Evolutionary conservation across 2,113 vertebrate genomes (phyloP).

Genomic region (Bambusicola thoracicus): DNA sequence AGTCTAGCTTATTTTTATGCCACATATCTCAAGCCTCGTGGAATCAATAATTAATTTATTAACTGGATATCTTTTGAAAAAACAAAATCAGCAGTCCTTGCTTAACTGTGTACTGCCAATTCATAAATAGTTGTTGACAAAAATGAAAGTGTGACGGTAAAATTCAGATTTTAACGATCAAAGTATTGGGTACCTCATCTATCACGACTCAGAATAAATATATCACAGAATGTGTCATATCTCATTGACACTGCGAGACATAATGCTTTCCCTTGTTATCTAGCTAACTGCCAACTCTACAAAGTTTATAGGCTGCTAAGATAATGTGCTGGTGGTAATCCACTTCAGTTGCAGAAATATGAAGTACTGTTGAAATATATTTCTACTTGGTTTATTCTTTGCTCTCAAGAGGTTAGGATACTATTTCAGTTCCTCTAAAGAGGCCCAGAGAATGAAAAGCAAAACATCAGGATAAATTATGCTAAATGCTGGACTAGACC

Average conservation of each 20-base stretch:
- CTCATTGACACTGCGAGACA: constrained; percentile 53
- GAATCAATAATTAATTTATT: constrained; percentile 73
- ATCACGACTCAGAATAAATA: constrained; percentile 61
- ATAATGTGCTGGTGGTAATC: constrained; percentile 59
- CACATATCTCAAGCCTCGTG: constrained; percentile 19
- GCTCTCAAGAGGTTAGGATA: constrained; percentile 42
- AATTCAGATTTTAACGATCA: constrained; percentile 45
- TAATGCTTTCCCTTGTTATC: constrained; percentile 60
- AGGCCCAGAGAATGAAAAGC: constrained; percentile 47
- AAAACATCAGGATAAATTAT: constrained; percentile 71
- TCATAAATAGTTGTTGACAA: constrained; percentile 50
- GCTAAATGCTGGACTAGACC: constrained; percentile 66
- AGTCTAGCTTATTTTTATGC: constrained; percentile 37
- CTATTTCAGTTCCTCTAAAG: constrained; percentile 65
- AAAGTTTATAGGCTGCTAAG: constrained; percentile 63
- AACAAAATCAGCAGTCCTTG: constrained; percentile 57
- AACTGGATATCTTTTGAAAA: constrained; percentile 45
- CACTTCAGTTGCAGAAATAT: constrained; percentile 68
- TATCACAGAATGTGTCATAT: constrained; percentile 46
- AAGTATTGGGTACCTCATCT: constrained; percentile 51
- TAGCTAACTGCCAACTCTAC: constrained; percentile 34
- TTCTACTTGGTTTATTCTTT: constrained; percentile 62
- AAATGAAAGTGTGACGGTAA: constrained; percentile 48
- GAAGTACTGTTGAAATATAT: constrained; percentile 66
- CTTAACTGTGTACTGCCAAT: constrained; percentile 19